phyloP scores from a whole-genome alignment of 2,888 invertebrate genomes.

The Melanophora roralis region DNA sequence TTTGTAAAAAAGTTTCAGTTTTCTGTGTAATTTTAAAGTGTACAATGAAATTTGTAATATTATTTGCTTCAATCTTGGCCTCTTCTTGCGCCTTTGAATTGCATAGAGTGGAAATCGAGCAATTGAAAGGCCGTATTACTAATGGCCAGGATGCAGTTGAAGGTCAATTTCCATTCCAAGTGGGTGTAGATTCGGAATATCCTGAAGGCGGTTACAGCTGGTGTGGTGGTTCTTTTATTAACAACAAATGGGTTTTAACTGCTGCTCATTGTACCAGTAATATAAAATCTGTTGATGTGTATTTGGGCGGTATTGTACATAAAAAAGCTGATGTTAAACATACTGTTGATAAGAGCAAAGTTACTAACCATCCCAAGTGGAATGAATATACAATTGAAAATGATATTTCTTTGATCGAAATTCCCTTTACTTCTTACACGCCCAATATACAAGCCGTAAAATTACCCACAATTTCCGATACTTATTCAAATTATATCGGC shows the following conservation, averaged over 20 bases:
- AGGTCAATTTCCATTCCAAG: constrained; percentile 69
- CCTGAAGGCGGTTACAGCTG: constrained; percentile 63
- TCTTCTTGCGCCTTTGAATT: constrained; percentile 66
- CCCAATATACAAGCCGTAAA: constrained; percentile 60
- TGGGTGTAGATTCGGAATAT: constrained; percentile 64
- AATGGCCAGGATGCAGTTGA: constrained; percentile 63
- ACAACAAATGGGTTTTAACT: constrained; percentile 69
- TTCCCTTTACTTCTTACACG: constrained; percentile 60
- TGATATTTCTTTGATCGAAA: constrained; percentile 70
- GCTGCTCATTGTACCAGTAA: constrained; percentile 73
- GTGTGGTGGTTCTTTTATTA: constrained; percentile 73
- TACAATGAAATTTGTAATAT: too few relatives aligned
- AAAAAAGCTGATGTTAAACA: constrained; percentile 60
- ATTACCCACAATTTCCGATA: constrained; percentile 61
- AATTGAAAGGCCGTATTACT: constrained; percentile 66
- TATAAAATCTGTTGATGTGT: constrained; percentile 61
- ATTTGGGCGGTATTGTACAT: constrained; percentile 65
- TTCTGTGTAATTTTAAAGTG: too few relatives aligned
- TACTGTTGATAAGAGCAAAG: constrained; percentile 51
- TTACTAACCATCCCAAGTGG: constrained; percentile 66
- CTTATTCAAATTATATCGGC: constrained; percentile 62
- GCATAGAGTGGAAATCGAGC: constrained; percentile 34
- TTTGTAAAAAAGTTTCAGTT: too few relatives aligned
- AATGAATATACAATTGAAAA: constrained; percentile 62
- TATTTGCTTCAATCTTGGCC: too few relatives aligned